Evolutionary conservation across 2,888 invertebrate species (phyloP), one percentile per base, ranked within the genome.

Genomic region (Vanessa cardui): DNA sequence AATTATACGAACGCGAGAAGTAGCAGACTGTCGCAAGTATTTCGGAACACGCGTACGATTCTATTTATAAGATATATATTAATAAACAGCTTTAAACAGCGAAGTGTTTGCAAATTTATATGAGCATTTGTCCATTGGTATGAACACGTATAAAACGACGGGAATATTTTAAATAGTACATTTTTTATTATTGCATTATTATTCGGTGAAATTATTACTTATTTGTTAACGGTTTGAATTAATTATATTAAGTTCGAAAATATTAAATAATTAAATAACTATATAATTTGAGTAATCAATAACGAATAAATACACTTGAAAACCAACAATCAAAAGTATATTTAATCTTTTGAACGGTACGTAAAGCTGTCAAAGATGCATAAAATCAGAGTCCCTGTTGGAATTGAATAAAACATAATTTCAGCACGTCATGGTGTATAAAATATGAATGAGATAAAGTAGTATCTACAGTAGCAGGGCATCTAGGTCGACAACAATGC

Each of bases 401-500:
- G 73, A 75, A 80, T 83, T 82, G 83, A 84, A 86, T 83, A 85
- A 83, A 82, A 83, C 75, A 80, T 77, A 80, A 78, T 78, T 79
- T 74, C 70, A 78, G 80, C 80, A 76, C 77, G 82, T 84, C 85
- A 85, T 84, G 78, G 79, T 80, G 80, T 81, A 87, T 89, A 85
- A 90, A 88, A 88, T 87, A 89, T 87, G 85, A 87, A 89, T 83
- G 79, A 45, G 39, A 66, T 71, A 68, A 70, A 68, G 81, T 68
- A 76, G 79, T 79, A 78, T 73, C 75, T 78, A 76, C 79, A 78
- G 80, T 75, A 77, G 74, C 77, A 79, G 73, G 80, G 79, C 83
- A 83, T 85, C 82, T 81, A 83, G 83, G 80, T 78, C 79, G 78
- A 74, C 80, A 75, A 84, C 85, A 81, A 88, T 87, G 86, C 88